Evolutionary conservation across 2,797 vertebrate species (phyloP).

Genomic region (Urocyon cinereoargenteus): DNA sequence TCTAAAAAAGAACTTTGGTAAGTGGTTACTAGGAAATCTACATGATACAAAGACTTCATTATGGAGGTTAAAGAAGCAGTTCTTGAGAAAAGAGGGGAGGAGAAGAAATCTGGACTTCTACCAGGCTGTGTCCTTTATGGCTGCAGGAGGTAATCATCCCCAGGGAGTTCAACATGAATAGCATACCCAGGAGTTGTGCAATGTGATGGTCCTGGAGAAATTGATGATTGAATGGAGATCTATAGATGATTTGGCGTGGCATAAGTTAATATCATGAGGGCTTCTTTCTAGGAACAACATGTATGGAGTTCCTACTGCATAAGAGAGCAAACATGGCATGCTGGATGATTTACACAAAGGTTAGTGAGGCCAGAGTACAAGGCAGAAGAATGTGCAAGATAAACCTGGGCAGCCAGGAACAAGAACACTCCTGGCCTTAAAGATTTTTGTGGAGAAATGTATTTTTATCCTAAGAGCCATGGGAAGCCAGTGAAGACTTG

Average conservation of each 20-base stretch:
- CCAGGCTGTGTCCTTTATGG: neutral
- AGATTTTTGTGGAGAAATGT: neutral
- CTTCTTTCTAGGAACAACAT: neutral
- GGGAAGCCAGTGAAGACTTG: neutral
- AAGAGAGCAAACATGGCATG: neutral
- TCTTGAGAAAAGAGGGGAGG: neutral
- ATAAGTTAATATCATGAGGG: neutral
- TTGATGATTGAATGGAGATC: neutral
- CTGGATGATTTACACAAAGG: neutral
- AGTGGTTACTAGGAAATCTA: neutral
- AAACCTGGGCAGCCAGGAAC: neutral
- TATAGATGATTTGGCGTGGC: neutral
- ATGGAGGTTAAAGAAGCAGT: neutral
- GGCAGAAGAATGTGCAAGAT: neutral
- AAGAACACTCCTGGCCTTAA: neutral
- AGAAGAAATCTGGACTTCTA: neutral
- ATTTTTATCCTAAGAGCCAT: neutral
- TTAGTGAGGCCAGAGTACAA: neutral
- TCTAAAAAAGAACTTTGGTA: neutral
- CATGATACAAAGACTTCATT: neutral
- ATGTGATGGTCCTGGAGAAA: neutral
- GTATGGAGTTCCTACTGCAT: neutral
- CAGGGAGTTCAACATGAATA: neutral
- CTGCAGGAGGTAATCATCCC: neutral
- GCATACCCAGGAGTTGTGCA: neutral